Evolutionary conservation across 2,888 invertebrate species (phyloP).

Genomic region (Leptogaster cylindrica): DNA sequence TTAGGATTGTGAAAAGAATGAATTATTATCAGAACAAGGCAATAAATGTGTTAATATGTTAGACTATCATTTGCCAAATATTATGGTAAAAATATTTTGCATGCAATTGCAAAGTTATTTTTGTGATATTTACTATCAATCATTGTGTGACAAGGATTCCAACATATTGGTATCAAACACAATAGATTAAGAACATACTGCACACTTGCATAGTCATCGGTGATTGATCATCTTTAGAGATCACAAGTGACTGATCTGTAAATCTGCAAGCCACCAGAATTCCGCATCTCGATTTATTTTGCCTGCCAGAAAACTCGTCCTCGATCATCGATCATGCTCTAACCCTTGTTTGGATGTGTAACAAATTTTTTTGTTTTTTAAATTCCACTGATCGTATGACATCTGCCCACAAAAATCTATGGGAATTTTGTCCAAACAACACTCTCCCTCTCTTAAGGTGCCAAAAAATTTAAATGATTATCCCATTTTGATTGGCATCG

Average conservation of each 20-base stretch:
- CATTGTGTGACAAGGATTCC: not conserved
- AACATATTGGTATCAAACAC: conserved; percentile 14
- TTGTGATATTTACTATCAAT: not conserved
- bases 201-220: conserved; percentile 7
- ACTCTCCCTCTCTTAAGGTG: conserved; percentile 25
- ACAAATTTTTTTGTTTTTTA: no score
- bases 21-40: no score
- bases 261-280: conserved; percentile 14
- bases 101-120: no score
- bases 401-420: conserved; percentile 23
- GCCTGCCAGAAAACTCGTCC: not conserved
- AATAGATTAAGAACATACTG: conserved; percentile 21
- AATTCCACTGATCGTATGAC: no score
- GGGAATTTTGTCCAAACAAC: not conserved
- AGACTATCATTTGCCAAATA: no score
- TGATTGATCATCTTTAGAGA: conserved; percentile 22
- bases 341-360: no score
- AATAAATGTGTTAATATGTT: no score
- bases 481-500: not conserved
- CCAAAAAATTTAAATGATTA: conserved; percentile 27
- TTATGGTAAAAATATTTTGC: no score
- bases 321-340: conserved; percentile 28
- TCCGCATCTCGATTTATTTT: not conserved
- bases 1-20: not conserved
- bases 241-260: no score